These are phyloP conservation scores for Candoia aspera DNA, from an alignment of 2,113 vertebrate genomes.

Conservation along the genomic window DNA sequence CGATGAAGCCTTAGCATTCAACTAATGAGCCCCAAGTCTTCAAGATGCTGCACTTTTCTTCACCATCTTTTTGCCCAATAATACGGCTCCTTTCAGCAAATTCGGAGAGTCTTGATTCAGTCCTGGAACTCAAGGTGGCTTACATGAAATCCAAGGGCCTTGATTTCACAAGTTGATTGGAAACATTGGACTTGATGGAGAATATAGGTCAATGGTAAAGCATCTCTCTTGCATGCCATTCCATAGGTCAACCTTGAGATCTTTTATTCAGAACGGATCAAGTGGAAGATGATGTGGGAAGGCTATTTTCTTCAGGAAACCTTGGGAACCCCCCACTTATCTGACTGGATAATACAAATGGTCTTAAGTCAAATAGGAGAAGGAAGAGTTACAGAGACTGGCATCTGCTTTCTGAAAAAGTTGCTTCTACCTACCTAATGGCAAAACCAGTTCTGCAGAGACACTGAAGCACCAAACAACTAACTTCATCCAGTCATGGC, in stretches of 20 bases:
- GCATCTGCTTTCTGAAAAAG: neutral
- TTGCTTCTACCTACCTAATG: neutral
- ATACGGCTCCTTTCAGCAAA: too few relatives aligned
- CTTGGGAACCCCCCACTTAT: neutral
- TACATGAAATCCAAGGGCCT: neutral
- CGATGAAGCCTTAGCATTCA: too few relatives aligned
- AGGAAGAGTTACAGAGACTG: too few relatives aligned
- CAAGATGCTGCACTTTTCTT: too few relatives aligned
- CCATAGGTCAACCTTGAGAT: neutral
- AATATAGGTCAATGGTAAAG: neutral
- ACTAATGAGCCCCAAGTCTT: too few relatives aligned
- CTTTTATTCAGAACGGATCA: neutral
- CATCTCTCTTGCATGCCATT: neutral
- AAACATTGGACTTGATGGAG: neutral
- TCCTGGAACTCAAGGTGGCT: neutral
- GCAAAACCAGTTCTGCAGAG: neutral
- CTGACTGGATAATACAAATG: neutral
- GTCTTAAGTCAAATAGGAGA: neutral
- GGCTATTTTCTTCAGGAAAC: neutral
- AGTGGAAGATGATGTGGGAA: neutral
- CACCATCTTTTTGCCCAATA: too few relatives aligned
- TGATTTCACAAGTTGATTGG: neutral
- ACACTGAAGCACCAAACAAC: slow-evolving; percentile 7
- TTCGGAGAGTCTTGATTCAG: neutral
- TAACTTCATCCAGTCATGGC: slow-evolving; percentile 54